Percentiles rank a stretch among this genome's conserved stretches.
Evolutionary conservation across 1,140 invertebrate genomes (phyloP).

Genomic region (Caenorhabditis remanei): DNA sequence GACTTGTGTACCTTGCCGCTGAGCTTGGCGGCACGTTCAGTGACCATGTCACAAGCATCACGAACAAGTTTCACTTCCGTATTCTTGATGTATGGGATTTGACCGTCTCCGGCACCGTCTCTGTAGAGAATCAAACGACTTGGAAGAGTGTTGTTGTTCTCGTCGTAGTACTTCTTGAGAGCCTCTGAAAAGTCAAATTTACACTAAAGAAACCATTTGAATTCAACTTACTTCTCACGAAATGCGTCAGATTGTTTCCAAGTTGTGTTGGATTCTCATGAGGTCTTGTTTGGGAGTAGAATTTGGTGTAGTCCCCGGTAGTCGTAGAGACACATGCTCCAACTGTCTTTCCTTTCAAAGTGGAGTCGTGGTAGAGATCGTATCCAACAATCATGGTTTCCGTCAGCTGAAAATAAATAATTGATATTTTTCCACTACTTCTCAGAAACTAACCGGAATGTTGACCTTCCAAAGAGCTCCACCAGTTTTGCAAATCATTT

Average conservation of each 20-base stretch:
- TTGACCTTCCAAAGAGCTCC: constrained; percentile 64
- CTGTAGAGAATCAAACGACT: constrained; percentile 56
- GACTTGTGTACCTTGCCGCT: constrained; percentile 22
- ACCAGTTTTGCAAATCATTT: constrained; percentile 65
- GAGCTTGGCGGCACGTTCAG: neutral
- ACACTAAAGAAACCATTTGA: too few species aligned
- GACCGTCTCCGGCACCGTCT: constrained; percentile 64
- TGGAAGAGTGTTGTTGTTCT: constrained; percentile 51
- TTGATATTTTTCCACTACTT: neutral
- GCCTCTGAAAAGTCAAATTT: constrained; percentile 64
- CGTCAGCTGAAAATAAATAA: constrained; percentile 16
- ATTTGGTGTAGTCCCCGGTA: constrained; percentile 60
- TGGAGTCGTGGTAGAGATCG: constrained; percentile 63
- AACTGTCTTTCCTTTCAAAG: constrained; percentile 61
- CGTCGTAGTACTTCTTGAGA: constrained; percentile 56
- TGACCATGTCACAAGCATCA: constrained; percentile 57
- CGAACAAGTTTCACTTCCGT: constrained; percentile 55
- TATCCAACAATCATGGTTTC: constrained; percentile 61
- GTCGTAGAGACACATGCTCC: constrained; percentile 63
- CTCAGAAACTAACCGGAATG: constrained; percentile 20
- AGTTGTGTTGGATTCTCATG: constrained; percentile 62
- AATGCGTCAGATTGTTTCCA: constrained; percentile 58
- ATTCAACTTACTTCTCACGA: constrained; percentile 60
- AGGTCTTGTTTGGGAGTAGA: constrained; percentile 59
- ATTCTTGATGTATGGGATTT: constrained; percentile 62